Percentiles rank a stretch among this genome's conserved stretches.
These are phyloP conservation scores for Microtus ochrogaster DNA, from an alignment of 2,113 vertebrate genomes.

Conservation along the genomic window DNA sequence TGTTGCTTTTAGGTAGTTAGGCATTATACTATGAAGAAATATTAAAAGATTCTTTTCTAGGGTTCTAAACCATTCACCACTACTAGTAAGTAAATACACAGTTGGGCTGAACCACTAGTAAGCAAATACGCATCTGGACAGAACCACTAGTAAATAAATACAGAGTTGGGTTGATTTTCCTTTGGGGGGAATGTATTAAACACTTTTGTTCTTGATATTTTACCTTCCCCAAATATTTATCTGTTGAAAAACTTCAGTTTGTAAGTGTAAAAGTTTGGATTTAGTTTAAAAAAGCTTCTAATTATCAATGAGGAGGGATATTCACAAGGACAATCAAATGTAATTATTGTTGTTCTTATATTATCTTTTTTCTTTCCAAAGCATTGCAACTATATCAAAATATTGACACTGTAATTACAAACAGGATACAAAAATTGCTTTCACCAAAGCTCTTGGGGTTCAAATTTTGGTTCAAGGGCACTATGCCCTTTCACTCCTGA, in stretches of 20 bases:
- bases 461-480: not conserved
- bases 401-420: not conserved
- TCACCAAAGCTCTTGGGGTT: not conserved
- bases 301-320: not conserved
- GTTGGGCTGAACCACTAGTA: slow-evolving; percentile 24
- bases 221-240: not conserved
- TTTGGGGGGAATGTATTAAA: not conserved
- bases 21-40: slow-evolving; percentile 61
- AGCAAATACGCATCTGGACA: slow-evolving; percentile 43
- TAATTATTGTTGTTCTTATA: not conserved
- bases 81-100: slow-evolving; percentile 63
- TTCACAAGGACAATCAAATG: not conserved
- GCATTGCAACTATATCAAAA: not conserved
- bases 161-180: not conserved
- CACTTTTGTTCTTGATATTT: not conserved
- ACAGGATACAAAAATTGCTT: not conserved
- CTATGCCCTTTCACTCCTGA: not conserved
- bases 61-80: slow-evolving; percentile 15
- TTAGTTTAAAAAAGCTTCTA: slow-evolving; percentile 19
- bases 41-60: slow-evolving; percentile 69
- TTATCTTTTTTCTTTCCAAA: not conserved
- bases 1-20: slow-evolving; percentile 74
- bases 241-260: not conserved
- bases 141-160: slow-evolving; percentile 59
- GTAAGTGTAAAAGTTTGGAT: not conserved